Percentiles rank a stretch among this genome's conserved stretches.
Conservation (phyloP, 2,888 invertebrate genomes). For the Abrostola triplasia region DNA sequence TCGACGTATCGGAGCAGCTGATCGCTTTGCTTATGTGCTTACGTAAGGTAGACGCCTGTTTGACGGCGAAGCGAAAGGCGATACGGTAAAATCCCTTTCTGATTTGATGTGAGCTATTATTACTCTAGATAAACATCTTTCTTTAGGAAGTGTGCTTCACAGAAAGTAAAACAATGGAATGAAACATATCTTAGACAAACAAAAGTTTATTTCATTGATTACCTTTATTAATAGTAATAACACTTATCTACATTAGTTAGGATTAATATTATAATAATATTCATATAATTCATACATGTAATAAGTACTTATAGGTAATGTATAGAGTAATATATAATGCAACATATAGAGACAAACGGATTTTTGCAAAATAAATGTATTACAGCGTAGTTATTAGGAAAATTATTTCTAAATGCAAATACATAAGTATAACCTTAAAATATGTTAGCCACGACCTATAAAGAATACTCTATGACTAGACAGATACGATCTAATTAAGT, state of each 20-base stretch:
- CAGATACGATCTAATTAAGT: conserved; percentile 35
- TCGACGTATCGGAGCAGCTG: no score
- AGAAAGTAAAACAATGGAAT: conserved; percentile 17
- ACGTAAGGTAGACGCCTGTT: no score
- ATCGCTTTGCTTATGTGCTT: no score
- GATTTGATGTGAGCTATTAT: no score
- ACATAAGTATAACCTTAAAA: conserved; percentile 27
- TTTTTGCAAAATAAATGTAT: neutral
- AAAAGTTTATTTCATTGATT: conserved; percentile 63
- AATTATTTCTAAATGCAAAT: conserved; percentile 9
- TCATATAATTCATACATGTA: conserved; percentile 38
- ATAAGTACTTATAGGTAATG: conserved; percentile 32
- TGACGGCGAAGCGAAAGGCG: no score
- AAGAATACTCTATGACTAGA: conserved; percentile 48
- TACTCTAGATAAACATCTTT: no score
- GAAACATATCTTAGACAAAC: conserved; percentile 60
- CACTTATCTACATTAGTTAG: conserved; percentile 55
- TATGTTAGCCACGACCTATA: conserved; percentile 38
- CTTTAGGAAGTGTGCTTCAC: neutral
- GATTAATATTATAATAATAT: no score
- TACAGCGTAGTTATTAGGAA: neutral
- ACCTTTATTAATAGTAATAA: conserved; percentile 57
- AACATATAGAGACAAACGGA: conserved; percentile 4
- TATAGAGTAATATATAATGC: conserved; percentile 6
- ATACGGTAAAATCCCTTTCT: no score